Evolutionary conservation across 2,888 invertebrate species (phyloP).

Genomic region (Pecten maximus): DNA sequence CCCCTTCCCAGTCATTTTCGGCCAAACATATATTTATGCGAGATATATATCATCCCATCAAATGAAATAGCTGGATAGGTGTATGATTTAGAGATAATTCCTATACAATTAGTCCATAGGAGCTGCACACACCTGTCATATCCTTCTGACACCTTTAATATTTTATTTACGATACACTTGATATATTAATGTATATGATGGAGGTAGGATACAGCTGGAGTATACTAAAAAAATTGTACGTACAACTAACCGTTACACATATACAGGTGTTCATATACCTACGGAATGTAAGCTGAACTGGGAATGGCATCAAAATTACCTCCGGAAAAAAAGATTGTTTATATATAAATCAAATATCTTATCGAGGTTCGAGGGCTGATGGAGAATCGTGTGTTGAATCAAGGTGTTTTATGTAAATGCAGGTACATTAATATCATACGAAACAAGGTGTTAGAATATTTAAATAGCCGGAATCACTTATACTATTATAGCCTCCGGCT

Average conservation of each 20-base stretch:
- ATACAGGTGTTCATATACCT: not conserved
- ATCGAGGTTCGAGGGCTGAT: not conserved
- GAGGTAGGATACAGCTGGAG: not conserved
- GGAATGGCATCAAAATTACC: slow-evolving; percentile 10
- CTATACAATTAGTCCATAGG: not conserved
- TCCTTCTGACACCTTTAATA: not conserved
- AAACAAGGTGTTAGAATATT: not conserved
- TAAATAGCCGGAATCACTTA: not conserved
- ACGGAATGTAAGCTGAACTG: not conserved
- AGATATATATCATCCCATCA: not conserved
- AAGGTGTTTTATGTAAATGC: not conserved
- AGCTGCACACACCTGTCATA: not conserved
- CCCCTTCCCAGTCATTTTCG: not conserved
- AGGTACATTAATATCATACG: not conserved
- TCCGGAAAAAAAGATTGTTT: slow-evolving; percentile 6
- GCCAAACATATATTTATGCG: not conserved
- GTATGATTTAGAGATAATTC: not conserved
- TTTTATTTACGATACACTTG: not conserved
- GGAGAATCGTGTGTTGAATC: not conserved
- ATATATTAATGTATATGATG: not conserved
- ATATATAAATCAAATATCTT: slow-evolving; percentile 6
- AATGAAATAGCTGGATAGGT: not conserved
- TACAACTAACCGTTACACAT: not conserved
- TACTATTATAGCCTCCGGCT: not conserved
- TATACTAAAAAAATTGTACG: too few species aligned